Evolutionary conservation across 2,113 vertebrate genomes (phyloP), one percentile per base, ranked within the genome.

Genomic region (Sciurus niger): DNA sequence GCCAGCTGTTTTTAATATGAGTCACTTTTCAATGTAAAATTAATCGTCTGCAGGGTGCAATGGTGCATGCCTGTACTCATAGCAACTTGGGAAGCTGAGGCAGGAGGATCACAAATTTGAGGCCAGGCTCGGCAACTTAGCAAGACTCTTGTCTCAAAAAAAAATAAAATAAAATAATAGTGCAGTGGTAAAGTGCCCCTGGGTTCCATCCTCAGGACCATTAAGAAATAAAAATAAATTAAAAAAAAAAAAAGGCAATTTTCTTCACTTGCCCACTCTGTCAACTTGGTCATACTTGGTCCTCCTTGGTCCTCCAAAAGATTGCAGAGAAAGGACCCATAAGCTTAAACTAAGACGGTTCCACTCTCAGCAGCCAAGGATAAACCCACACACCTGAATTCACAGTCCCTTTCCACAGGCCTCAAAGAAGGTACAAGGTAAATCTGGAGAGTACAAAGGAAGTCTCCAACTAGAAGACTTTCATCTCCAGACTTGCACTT

Each of bases 11-110:
- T 60, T n/a, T 37, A 73, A 48, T 51, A 32, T 18, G 40, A 89
- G 90, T 68, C 28, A 86, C 7, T 96, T 90, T 84, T 22, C 14
- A 25, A 13, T 20, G 40, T 24, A 70, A 92, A 95, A 89, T 30
- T 40, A 76, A 43, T 51, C 32, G 89, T 28, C 24, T 63, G 24
- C 60, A 63, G 60, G 60, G 60, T 63, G 24, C 60, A 63, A 28
- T 10, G 60, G 60, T 63, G 9, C 60, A 63, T 28, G 24, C 60
- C 60, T 63, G 60, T 25, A 63, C 22, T 25, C 24, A 24, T 28
- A 25, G 60, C 2, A 28, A 63, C 60, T 63, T 63, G 60, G 60
- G 24, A 63, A 63, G 9, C 60, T 11, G 24, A 28, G 22, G 24
- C 24, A 63, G 6, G 22, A 63, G 60, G 60, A 63, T 63, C 60